These are phyloP conservation scores for Cercopithecus mitis DNA, from an alignment of 2,797 vertebrate species.

Conservation along the genomic window DNA sequence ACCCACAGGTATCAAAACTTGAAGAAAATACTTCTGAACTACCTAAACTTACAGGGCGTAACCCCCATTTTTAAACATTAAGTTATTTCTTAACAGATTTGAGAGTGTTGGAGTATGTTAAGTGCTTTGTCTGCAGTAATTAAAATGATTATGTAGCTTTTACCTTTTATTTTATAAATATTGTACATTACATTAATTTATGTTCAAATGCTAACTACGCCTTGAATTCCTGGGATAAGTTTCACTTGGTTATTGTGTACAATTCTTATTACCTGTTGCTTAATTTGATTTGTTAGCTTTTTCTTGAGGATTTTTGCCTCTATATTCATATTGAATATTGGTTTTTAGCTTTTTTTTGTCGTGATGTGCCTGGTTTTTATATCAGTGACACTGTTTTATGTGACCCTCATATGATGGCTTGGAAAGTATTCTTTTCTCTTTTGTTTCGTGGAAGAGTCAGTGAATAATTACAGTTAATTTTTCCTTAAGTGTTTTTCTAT, in stretches of 20 bases:
- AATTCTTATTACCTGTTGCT: background rate
- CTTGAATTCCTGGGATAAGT: background rate
- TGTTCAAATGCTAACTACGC: background rate
- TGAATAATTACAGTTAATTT: background rate
- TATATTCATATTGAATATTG: background rate
- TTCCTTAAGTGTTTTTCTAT: background rate
- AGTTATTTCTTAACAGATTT: background rate
- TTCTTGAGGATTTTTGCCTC: background rate
- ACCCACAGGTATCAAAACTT: too few species aligned
- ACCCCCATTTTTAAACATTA: background rate
- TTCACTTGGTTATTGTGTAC: background rate
- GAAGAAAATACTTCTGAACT: too few species aligned
- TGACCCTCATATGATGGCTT: background rate
- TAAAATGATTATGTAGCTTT: background rate
- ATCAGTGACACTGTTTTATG: background rate
- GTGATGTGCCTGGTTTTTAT: background rate
- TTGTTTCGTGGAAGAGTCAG: background rate
- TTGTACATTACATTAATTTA: background rate
- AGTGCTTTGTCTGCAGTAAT: background rate
- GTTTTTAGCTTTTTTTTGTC: background rate
- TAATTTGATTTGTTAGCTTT: background rate
- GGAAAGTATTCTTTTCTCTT: background rate
- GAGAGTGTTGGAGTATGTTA: background rate
- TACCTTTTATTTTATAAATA: background rate
- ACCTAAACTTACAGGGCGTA: background rate